Evolutionary conservation across 2,113 vertebrate species (phyloP), one percentile per base, ranked within the genome.

Genomic region (Oncorhynchus mykiss): DNA sequence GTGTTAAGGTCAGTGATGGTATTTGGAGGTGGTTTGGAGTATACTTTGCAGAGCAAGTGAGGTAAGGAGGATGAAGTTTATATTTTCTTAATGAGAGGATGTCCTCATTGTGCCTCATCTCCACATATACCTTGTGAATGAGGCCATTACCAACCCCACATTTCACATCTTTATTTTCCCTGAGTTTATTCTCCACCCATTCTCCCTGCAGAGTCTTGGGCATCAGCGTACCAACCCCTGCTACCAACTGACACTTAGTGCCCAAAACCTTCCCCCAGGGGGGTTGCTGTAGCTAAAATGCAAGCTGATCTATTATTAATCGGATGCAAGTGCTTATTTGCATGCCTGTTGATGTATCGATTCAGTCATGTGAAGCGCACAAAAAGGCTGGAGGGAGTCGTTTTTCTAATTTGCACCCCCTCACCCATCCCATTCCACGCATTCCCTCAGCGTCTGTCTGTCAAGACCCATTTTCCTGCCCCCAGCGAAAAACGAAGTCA

Each of bases 291-390:
- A 31, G 20, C 77, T 71, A 70, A 76, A 79, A 79, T 24, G 45
- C 77, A 76, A n/a, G 67, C 81, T 77, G 81, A 79, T 80, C 48
- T 79, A 80, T 83, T 80, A 77, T 83, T 80, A 67, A 83, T 45
- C 22, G n/a, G 62, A 72, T 60, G 60, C 29, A 77, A 83, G 81
- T 76, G 57, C 81, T 73, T 78, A 76, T 79, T 79, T 79, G 77
- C 77, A 79, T 79, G 67, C 71, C 48, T 6, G 18, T 20, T 51
- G 79, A 77, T 70, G 59, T 24, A 70, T 66, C 59, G 76, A 69
- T 65, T 67, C 27, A 62, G 45, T 77, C 70, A 74, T 70, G 74
- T 66, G 75, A 73, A 67, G 71, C 75, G 62, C 34, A 27, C 70
- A 5, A 27, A 66, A 51, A 51, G 49, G 54, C 71, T 73, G 67